These are phyloP conservation scores for Rhinolophus sinicus DNA, from an alignment of 2,113 vertebrate species.

Conservation along the genomic window DNA sequence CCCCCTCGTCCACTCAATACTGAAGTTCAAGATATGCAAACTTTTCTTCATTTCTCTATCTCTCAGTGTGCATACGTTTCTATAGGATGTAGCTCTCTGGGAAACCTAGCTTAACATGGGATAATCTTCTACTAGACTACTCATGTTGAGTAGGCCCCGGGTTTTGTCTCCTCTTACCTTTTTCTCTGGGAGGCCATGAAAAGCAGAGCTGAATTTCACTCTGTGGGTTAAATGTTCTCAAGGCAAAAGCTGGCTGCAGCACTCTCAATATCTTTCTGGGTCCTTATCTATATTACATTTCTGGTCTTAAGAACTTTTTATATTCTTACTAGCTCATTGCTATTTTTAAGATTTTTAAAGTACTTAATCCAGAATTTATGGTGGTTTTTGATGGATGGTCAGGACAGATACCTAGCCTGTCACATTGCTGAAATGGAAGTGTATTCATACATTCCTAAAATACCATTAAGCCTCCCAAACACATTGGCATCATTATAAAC, in stretches of 20 bases:
- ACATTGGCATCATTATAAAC: background rate
- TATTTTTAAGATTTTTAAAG: constrained; percentile 7
- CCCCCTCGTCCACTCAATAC: background rate
- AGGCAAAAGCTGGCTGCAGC: background rate
- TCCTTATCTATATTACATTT: background rate
- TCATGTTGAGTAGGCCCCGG: background rate
- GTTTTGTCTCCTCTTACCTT: background rate
- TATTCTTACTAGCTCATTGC: background rate
- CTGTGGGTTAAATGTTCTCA: background rate
- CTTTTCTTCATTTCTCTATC: background rate
- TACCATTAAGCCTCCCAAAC: background rate
- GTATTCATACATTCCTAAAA: constrained; percentile 2
- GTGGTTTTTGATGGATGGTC: constrained; percentile 12
- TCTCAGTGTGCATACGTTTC: background rate
- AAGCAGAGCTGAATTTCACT: constrained; percentile 26
- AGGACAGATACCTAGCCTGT: background rate
- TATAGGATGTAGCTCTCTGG: background rate
- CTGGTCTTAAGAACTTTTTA: background rate
- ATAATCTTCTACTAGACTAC: background rate
- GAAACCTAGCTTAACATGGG: background rate
- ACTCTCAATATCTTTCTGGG: background rate
- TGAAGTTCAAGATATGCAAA: background rate
- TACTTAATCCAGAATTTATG: background rate
- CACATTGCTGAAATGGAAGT: background rate
- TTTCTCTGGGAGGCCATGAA: background rate